These are phyloP conservation scores for Agelas oroides DNA, from an alignment of 37 sponge, comb jelly and placozoan genomes.

Conservation along the genomic window DNA sequence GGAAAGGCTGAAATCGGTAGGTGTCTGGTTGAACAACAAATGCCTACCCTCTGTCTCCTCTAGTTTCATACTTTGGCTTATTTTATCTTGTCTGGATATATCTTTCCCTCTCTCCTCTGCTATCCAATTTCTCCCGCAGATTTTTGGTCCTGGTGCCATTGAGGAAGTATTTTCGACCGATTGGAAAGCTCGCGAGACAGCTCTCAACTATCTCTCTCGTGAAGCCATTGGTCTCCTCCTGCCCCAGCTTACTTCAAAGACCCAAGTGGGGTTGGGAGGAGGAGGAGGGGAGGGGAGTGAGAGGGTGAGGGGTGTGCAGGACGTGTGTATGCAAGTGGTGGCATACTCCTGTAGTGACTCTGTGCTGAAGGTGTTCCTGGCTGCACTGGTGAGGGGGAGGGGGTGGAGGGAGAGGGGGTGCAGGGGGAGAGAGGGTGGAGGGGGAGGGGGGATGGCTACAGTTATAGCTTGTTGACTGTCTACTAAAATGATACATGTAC, in stretches of 20 bases:
- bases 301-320: not conserved
- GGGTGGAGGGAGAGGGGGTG: not conserved
- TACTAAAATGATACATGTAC: not conserved
- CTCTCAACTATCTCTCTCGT: slow-evolving; percentile 20
- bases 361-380: slow-evolving; percentile 73
- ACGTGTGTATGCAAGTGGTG: slow-evolving; percentile 41
- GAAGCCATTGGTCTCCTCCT: slow-evolving; percentile 41
- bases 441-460: not conserved
- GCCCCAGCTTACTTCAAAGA: slow-evolving; percentile 4
- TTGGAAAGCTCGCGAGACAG: slow-evolving; percentile 58
- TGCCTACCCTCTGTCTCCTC: too few relatives aligned
- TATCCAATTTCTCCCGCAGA: not conserved
- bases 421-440: too few relatives aligned
- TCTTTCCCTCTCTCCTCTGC: not conserved
- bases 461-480: not conserved
- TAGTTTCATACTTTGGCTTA: not conserved
- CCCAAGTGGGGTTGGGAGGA: not conserved
- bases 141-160: not conserved
- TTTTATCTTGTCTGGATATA: not conserved
- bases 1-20: slow-evolving; percentile 13
- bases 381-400: slow-evolving; percentile 59
- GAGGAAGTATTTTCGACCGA: slow-evolving; percentile 32
- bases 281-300: not conserved
- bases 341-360: slow-evolving; percentile 53
- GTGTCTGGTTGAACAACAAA: not conserved